Evolutionary conservation across 2,888 invertebrate species (phyloP), one percentile per base, ranked within the genome.

Genomic region (Ochropleura leucogaster): DNA sequence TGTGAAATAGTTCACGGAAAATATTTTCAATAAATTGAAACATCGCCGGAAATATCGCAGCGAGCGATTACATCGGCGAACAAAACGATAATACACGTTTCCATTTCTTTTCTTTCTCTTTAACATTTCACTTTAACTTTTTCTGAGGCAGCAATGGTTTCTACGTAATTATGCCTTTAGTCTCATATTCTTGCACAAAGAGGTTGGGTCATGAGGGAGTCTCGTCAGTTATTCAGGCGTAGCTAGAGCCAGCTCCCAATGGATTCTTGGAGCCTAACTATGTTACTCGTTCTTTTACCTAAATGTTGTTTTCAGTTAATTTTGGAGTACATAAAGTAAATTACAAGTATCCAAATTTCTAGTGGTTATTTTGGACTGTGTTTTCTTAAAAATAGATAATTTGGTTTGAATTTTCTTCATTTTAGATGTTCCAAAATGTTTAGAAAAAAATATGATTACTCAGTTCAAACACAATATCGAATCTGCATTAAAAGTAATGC

Each of bases 41-140:
- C 79, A 76, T 69, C 68, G 74, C 66, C 88, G 87, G 88, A 82
- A 85, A 85, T 82, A 87, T 88, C 85, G 69, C 66, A 51, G 64
- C 67, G 70, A 57, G 72, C 77, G 76, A 78, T 80, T 85, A 77
- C 74, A 73, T 70, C 66, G 71, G 44, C 10, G 55, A 64, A 69
- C 74, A 49, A 75, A 80, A 69, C 76, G 53, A 75, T 78, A 82
- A 83, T 79, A 63, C 47, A 72, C 16, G 60, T 16, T 55, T 30
- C 40, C 46, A 69, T 77, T 77, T 73, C 40, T 60, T 72, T 62
- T 63, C 47, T 40, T 63, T 40, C n/a, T 8, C 12, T 64, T 67
- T 65, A 7, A 62, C 42, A 62, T 74, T 74, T 73, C 55, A 42
- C 30, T 74, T 65, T 47, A 55, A 68, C 46, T 65, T 67, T 75